Conservation (phyloP, 2,888 invertebrate genomes). For the Parnassius apollo region DNA sequence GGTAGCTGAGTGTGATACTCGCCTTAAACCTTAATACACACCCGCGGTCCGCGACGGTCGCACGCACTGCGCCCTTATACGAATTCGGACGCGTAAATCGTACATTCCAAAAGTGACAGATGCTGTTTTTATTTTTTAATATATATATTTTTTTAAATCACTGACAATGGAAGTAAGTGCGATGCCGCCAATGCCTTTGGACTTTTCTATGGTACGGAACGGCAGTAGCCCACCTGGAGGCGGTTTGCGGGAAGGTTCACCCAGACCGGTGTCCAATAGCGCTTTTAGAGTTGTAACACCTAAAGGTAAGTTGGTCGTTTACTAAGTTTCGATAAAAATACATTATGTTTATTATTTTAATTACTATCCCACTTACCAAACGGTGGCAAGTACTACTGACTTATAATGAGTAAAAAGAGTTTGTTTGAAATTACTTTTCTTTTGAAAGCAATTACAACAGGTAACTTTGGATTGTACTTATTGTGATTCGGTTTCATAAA, state of each 20-base stretch:
- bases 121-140: conserved; percentile 33
- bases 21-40: conserved; percentile 72
- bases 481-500: too few species aligned
- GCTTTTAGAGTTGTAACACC: conserved; percentile 86
- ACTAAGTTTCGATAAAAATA: background rate
- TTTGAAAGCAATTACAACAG: too few species aligned
- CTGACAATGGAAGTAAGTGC: conserved; percentile 82
- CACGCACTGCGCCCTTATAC: conserved; percentile 53
- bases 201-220: conserved; percentile 83
- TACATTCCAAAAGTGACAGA: conserved; percentile 42
- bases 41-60: conserved; percentile 65
- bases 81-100: conserved; percentile 15
- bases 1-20: conserved; percentile 54
- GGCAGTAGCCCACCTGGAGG: conserved; percentile 59
- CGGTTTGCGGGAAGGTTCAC: conserved; percentile 60
- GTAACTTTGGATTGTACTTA: too few species aligned
- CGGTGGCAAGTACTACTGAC: too few species aligned
- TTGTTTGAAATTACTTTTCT: too few species aligned
- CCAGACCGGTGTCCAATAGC: conserved; percentile 76
- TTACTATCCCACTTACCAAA: too few species aligned
- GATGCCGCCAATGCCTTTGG: conserved; percentile 83
- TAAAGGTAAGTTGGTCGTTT: conserved; percentile 71
- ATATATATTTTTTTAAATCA: conserved; percentile 36
- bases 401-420: too few species aligned
- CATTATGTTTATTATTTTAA: too few species aligned